These are phyloP conservation scores for Melieria crassipennis DNA, from an alignment of 2,888 invertebrate genomes.

Conservation along the genomic window DNA sequence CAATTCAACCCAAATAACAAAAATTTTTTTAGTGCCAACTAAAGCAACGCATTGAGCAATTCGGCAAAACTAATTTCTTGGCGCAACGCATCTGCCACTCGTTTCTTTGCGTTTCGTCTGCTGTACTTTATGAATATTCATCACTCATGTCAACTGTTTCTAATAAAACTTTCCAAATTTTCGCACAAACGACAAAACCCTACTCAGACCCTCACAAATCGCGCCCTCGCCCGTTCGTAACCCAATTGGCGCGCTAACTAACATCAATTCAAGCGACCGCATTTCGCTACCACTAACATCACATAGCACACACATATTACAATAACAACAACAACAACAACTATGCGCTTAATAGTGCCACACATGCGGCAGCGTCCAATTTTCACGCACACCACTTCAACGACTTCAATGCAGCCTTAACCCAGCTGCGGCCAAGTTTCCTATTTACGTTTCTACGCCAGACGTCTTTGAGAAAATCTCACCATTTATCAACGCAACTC, in stretches of 20 bases:
- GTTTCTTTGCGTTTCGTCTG: no score
- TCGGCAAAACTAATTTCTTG: no score
- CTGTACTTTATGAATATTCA: slow-evolving; percentile 26
- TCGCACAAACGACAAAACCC: background rate
- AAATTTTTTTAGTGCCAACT: no score
- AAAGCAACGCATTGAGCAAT: no score
- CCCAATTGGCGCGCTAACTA: background rate
- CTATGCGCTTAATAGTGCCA: no score
- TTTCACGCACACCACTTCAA: no score
- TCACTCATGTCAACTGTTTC: slow-evolving; percentile 13
- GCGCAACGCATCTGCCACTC: no score
- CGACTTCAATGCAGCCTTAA: background rate
- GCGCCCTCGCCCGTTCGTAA: no score
- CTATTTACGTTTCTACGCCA: background rate
- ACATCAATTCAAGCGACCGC: background rate
- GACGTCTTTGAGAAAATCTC: slow-evolving; percentile 29
- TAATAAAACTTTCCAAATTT: slow-evolving; percentile 27
- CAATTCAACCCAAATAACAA: no score
- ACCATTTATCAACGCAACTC: slow-evolving; percentile 44
- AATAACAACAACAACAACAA: no score
- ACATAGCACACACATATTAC: background rate
- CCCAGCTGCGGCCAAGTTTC: slow-evolving; percentile 3
- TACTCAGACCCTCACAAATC: background rate
- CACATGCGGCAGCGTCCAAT: no score
- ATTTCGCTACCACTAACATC: background rate